Conservation (phyloP, 2,888 invertebrate genomes). For the Leptarthrus brevirostris region DNA sequence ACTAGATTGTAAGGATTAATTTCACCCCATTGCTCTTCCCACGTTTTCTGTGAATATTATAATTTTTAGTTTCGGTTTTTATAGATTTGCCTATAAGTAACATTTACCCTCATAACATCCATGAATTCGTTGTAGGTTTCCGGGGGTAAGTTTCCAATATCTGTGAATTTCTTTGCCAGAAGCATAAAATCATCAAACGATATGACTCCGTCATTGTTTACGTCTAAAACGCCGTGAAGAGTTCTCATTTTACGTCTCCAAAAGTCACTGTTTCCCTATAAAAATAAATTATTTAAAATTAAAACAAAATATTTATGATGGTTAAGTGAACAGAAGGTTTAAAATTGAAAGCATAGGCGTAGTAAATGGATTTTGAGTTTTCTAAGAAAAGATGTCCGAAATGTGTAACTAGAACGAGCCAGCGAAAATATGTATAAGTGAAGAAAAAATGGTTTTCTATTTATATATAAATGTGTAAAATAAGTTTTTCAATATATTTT, state of each 20-base stretch:
- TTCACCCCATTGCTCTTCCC: slow-evolving; percentile 87
- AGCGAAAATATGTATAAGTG: too few relatives aligned
- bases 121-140: slow-evolving; percentile 77
- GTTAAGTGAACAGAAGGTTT: too few relatives aligned
- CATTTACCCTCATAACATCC: slow-evolving; percentile 74
- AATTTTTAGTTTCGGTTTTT: slow-evolving; percentile 4
- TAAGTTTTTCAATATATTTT: too few relatives aligned
- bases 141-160: slow-evolving; percentile 78
- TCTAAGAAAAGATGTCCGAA: too few relatives aligned
- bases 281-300: slow-evolving; percentile 25
- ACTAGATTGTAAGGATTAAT: slow-evolving; percentile 84
- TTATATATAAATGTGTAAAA: too few relatives aligned
- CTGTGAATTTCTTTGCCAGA: slow-evolving; percentile 78
- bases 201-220: slow-evolving; percentile 87
- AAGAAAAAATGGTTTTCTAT: too few relatives aligned
- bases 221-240: slow-evolving; percentile 82
- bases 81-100: neutral
- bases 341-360: too few relatives aligned
- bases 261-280: slow-evolving; percentile 70
- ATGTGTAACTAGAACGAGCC: too few relatives aligned
- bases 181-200: slow-evolving; percentile 84
- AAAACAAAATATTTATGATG: too few relatives aligned
- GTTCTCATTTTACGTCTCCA: slow-evolving; percentile 90
- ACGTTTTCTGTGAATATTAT: slow-evolving; percentile 71
- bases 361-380: too few relatives aligned